Percentiles rank a stretch among this genome's conserved stretches.
phyloP scores from a whole-genome alignment of 2,797 vertebrate species.

The Hydrocynus forskahlii region DNA sequence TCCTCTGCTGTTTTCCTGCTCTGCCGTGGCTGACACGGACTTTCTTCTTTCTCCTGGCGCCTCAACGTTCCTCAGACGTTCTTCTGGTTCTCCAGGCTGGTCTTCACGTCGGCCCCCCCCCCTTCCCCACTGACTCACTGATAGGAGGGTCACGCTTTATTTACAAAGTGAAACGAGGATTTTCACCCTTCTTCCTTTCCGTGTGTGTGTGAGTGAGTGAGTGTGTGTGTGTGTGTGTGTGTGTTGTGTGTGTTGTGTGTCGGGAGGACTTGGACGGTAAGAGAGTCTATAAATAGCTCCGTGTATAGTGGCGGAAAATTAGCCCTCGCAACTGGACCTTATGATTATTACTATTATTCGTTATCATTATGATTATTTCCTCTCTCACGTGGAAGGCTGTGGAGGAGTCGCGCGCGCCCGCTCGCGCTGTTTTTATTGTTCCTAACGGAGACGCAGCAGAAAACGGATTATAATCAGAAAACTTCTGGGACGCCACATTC shows the following conservation, averaged over 20 bases:
- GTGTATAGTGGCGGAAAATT: constrained; percentile 44
- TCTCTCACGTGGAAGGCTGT: constrained; percentile 58
- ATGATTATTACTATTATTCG: background rate
- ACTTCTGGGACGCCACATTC: constrained; percentile 60
- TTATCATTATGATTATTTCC: background rate
- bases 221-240: too few relatives aligned
- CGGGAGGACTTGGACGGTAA: constrained; percentile 70
- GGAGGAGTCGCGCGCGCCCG: constrained; percentile 45
- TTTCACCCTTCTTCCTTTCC: constrained; percentile 70
- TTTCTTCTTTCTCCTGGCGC: constrained; percentile 59
- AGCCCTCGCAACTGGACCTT: too few relatives aligned
- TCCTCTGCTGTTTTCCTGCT: constrained; percentile 72
- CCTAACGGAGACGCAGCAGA: constrained; percentile 31
- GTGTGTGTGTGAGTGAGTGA: constrained; percentile 54
- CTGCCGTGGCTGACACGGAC: constrained; percentile 66
- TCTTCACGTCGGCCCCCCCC: constrained; percentile 39
- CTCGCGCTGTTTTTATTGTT: constrained; percentile 58
- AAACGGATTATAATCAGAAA: constrained; percentile 53
- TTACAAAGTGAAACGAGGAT: constrained; percentile 74
- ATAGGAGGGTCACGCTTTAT: constrained; percentile 56
- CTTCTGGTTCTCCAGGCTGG: constrained; percentile 32
- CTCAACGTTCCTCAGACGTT: constrained; percentile 49
- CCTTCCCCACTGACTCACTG: background rate
- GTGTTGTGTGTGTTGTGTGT: constrained; percentile 54
- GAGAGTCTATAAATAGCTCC: constrained; percentile 82